Evolutionary conservation across 2,113 vertebrate genomes (phyloP).

Genomic region (Takifugu bimaculatus): DNA sequence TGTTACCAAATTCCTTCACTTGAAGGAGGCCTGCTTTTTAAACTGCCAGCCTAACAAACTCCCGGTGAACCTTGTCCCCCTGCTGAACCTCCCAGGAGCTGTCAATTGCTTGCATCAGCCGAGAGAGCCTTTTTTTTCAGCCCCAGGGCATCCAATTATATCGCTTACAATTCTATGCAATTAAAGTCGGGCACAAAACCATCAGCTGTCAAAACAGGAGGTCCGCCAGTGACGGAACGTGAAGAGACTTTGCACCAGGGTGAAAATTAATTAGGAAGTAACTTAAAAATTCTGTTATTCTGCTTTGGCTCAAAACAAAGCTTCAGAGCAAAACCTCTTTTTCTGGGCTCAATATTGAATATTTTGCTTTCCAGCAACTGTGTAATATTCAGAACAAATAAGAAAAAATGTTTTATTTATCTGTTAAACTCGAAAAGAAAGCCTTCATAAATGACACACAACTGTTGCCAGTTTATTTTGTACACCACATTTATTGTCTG

Average conservation of each 20-base stretch:
- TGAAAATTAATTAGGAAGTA: too few relatives aligned
- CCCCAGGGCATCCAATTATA: slow-evolving; percentile 34
- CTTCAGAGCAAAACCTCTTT: too few relatives aligned
- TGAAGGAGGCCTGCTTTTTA: slow-evolving; percentile 3
- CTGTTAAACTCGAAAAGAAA: too few relatives aligned
- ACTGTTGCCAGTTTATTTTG: not conserved
- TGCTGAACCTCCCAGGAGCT: slow-evolving; percentile 37
- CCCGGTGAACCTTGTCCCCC: slow-evolving; percentile 44
- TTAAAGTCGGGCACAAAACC: slow-evolving; percentile 11
- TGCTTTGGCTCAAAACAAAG: too few relatives aligned
- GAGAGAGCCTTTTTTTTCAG: slow-evolving; percentile 16
- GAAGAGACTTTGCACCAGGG: too few relatives aligned
- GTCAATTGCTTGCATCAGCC: slow-evolving; percentile 50
- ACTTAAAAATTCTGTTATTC: too few relatives aligned
- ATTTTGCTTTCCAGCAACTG: too few relatives aligned
- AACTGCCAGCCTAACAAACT: slow-evolving; percentile 29
- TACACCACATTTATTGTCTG: not conserved
- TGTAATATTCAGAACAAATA: too few relatives aligned
- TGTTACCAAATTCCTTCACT: slow-evolving; percentile 14
- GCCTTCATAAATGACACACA: not conserved
- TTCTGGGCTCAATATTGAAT: too few relatives aligned
- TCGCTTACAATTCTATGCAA: slow-evolving; percentile 30
- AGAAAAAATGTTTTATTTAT: too few relatives aligned
- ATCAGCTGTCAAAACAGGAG: slow-evolving; percentile 20
- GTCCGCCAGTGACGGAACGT: not conserved